Evolutionary conservation across 2,888 invertebrate species (phyloP).

Genomic region (Acanthosepion lycidas): DNA sequence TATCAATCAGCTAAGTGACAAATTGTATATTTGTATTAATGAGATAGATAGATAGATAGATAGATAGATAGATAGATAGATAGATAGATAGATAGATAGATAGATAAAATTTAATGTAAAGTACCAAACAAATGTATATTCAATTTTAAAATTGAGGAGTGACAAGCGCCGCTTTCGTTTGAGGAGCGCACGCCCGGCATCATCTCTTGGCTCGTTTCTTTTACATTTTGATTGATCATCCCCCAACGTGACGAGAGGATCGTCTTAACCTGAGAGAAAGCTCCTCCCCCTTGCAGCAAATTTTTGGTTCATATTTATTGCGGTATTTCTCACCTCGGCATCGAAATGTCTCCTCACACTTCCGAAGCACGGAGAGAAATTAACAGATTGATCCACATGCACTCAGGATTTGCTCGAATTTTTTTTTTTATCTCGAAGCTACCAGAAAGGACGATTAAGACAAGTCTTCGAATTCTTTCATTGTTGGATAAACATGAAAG

Average conservation of each 20-base stretch:
- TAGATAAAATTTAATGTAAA: no score
- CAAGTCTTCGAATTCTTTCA: not conserved
- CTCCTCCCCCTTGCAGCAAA: not conserved
- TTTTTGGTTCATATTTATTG: not conserved
- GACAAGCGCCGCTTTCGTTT: no score
- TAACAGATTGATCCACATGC: not conserved
- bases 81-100: no score
- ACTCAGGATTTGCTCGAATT: not conserved
- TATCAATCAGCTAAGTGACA: no score
- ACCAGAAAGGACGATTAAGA: slow-evolving; percentile 4
- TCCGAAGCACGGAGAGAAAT: not conserved
- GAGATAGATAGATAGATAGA: no score
- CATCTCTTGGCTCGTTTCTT: not conserved
- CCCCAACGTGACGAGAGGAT: not conserved
- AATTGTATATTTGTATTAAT: no score
- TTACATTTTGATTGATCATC: not conserved
- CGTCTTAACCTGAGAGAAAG: not conserved
- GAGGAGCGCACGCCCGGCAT: not conserved
- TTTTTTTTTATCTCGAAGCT: not conserved
- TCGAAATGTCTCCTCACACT: not conserved
- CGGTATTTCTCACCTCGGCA: slow-evolving; percentile 4
- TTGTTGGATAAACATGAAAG: not conserved
- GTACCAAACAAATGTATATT: no score
- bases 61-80: no score
- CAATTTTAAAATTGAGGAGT: no score